These are phyloP conservation scores for Tubulanus polymorphus DNA, from an alignment of 2,888 invertebrate species.

Conservation along the genomic window DNA sequence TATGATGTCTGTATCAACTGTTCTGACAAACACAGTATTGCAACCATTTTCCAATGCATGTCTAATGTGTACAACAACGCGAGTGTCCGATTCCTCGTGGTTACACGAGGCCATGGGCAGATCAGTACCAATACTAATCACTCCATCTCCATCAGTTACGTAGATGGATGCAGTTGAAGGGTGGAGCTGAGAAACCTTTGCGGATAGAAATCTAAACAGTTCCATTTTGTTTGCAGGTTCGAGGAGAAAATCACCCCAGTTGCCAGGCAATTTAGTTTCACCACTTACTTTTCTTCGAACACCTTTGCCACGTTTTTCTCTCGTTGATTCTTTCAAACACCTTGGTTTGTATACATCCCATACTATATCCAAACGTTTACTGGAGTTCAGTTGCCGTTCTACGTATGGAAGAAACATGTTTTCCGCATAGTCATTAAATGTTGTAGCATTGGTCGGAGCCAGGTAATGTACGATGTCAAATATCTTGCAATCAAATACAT, in stretches of 20 bases:
- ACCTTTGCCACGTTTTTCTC: slow-evolving; percentile 21
- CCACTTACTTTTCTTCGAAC: slow-evolving; percentile 11
- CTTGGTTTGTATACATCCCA: slow-evolving; percentile 19
- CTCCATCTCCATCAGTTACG: not conserved
- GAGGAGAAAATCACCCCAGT: slow-evolving; percentile 17
- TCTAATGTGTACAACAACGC: not conserved
- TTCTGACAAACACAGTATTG: not conserved
- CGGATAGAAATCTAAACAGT: slow-evolving; percentile 13
- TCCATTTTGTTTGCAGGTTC: slow-evolving; percentile 9
- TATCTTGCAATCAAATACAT: no score
- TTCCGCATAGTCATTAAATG: slow-evolving; percentile 20
- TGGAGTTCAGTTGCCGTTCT: slow-evolving; percentile 10
- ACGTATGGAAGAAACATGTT: slow-evolving; percentile 16
- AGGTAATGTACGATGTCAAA: slow-evolving; percentile 20
- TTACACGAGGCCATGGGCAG: not conserved
- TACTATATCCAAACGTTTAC: slow-evolving; percentile 18
- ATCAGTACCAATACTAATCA: not conserved
- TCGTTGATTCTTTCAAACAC: slow-evolving; percentile 20
- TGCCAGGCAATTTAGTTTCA: slow-evolving; percentile 8
- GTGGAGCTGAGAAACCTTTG: no score
- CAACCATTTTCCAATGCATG: not conserved
- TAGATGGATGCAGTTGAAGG: not conserved
- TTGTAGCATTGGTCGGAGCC: slow-evolving; percentile 7
- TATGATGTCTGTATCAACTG: not conserved
- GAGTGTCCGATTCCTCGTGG: not conserved